These are phyloP conservation scores for Sthenelais limicola DNA, from an alignment of 2,888 invertebrate species.

Conservation along the genomic window DNA sequence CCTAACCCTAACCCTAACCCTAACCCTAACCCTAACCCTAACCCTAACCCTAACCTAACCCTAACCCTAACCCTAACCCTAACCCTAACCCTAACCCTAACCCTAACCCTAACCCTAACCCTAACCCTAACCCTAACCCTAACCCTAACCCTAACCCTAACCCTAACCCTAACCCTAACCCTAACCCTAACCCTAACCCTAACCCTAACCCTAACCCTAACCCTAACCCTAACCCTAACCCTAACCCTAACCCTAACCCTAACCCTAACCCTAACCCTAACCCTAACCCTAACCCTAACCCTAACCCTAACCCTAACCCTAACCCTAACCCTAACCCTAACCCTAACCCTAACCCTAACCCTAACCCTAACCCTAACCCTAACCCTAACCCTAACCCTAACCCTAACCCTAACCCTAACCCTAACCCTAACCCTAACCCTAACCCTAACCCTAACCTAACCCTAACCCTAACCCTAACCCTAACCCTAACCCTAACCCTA, in stretches of 20 bases:
- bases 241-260: conserved; percentile 46
- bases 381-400: conserved; percentile 45
- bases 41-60: conserved; percentile 45
- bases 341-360: conserved; percentile 50
- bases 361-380: conserved; percentile 48
- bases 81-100: conserved; percentile 45
- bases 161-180: conserved; percentile 42
- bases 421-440: conserved; percentile 47
- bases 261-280: conserved; percentile 46
- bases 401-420: conserved; percentile 47
- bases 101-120: conserved; percentile 48
- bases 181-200: conserved; percentile 45
- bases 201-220: conserved; percentile 47
- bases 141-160: conserved; percentile 44
- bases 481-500: conserved; percentile 43
- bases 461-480: conserved; percentile 47
- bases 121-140: conserved; percentile 45
- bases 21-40: conserved; percentile 43
- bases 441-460: conserved; percentile 47
- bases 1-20: conserved; percentile 41
- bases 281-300: conserved; percentile 46
- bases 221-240: conserved; percentile 50
- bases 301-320: conserved; percentile 49
- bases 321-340: conserved; percentile 48
- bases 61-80: conserved; percentile 47